These are phyloP conservation scores for Anagyrus pseudococci DNA, from an alignment of 2,888 invertebrate species.

Conservation along the genomic window DNA sequence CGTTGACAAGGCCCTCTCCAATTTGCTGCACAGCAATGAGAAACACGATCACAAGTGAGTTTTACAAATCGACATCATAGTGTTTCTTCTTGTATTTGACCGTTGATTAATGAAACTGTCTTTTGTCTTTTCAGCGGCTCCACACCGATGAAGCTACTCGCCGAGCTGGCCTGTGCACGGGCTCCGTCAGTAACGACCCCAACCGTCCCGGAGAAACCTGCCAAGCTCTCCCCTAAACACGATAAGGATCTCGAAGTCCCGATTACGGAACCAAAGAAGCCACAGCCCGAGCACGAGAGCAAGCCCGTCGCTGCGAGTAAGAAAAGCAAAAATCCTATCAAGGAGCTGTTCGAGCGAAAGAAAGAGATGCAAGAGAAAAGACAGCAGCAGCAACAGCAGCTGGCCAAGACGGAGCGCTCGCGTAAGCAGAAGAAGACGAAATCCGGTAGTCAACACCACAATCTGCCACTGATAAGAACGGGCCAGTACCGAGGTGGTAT, in stretches of 20 bases:
- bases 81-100: background rate
- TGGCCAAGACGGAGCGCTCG: slow-evolving; percentile 34
- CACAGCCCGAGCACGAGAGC: background rate
- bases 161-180: slow-evolving; percentile 58
- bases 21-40: slow-evolving; percentile 55
- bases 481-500: slow-evolving; percentile 50
- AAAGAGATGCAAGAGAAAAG: slow-evolving; percentile 56
- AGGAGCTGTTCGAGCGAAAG: slow-evolving; percentile 57
- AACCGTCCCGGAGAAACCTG: slow-evolving; percentile 8
- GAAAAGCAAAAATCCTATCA: slow-evolving; percentile 55
- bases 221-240: slow-evolving; percentile 9
- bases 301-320: slow-evolving; percentile 39
- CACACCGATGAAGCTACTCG: slow-evolving; percentile 58
- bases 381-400: no score
- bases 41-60: slow-evolving; percentile 59
- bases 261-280: slow-evolving; percentile 13
- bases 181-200: slow-evolving; percentile 53
- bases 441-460: slow-evolving; percentile 48
- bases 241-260: background rate
- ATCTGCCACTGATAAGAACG: slow-evolving; percentile 54
- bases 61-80: background rate
- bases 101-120: background rate
- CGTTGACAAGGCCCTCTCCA: slow-evolving; percentile 55
- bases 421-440: slow-evolving; percentile 50
- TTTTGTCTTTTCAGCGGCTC: slow-evolving; percentile 51